Evolutionary conservation across 2,113 vertebrate genomes (phyloP), one percentile per base, ranked within the genome.

Genomic region (Actenoides hombroni): DNA sequence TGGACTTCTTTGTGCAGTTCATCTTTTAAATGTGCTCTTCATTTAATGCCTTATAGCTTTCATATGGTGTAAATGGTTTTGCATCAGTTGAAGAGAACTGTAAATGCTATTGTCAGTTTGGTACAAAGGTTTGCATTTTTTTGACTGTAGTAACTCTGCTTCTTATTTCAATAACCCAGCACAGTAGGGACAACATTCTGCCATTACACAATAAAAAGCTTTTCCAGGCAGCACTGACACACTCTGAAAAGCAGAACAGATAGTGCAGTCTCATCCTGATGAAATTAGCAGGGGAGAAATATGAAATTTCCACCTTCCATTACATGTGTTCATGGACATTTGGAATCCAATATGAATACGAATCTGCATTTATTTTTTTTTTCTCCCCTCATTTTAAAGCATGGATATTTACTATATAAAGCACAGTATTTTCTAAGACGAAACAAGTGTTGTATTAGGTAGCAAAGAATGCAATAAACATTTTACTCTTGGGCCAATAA

Each of bases 241-340:
- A 95, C 69, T 96, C 87, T 96, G 86, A 97, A 96, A 93, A 94
- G 92, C 93, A 97, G 94, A 97, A 96, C 82, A 40, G 84, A 91
- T 85, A 96, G 53, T 51, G 31, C 48, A 83, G 61, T 56, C 64
- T 71, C 74, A 92, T 89, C 87, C 90, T 95, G 94, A 96, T 95
- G 91, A 97, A 97, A 97, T 97, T 97, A 97, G 86, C 91, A 94
- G 95, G 86, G 70, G 86, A 97, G 87, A 93, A 93, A 97, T 93
- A 92, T 42, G 80, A 96, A 96, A 94, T 97, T 90, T 94, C 95
- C 86, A 92, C 90, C 93, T 97, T 90, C 57, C 67, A 80, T 95
- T 94, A 83, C 88, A 91, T 82, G 88, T 4, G 11, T 95, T 92
- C 84, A 90, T 86, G 94, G 86, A 75, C 76, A 83, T 97, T 94